phyloP scores from a whole-genome alignment of 64 coral and sea anemone species.

The Montipora sp. region DNA sequence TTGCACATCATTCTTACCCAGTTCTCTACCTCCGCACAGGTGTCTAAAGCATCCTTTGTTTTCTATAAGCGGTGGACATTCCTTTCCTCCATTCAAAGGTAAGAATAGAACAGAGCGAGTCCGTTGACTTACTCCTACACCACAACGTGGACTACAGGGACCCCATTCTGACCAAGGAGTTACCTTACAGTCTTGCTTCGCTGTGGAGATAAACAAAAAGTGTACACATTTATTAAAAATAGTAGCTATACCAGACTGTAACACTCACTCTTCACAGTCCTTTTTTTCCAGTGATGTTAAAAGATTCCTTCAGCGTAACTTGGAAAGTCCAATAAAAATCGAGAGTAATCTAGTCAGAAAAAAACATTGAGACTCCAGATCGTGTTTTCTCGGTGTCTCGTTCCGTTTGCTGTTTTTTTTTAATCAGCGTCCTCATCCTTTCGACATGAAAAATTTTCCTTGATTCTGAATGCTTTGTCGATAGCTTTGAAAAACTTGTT shows the following conservation, averaged over 20 bases:
- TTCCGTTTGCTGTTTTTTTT: no score
- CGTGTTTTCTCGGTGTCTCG: no score
- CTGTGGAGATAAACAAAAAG: background rate
- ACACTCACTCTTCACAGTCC: no score
- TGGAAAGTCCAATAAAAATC: no score
- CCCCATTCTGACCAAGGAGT: conserved; percentile 78
- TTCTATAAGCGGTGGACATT: conserved; percentile 76
- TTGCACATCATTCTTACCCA: conserved; percentile 40
- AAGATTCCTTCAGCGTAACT: no score
- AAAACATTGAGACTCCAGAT: no score
- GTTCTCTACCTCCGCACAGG: conserved; percentile 63
- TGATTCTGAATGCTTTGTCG: no score
- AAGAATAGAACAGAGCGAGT: conserved; percentile 64
- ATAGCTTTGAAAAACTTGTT: no score
- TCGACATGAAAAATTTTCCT: no score
- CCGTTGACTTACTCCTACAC: conserved; percentile 69
- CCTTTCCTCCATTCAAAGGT: conserved; percentile 68
- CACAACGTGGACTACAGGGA: conserved; percentile 77
- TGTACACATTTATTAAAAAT: background rate
- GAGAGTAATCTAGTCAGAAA: no score
- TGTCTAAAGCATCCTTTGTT: conserved; percentile 78
- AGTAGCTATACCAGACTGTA: background rate
- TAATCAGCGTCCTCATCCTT: no score
- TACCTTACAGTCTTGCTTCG: conserved; percentile 67
- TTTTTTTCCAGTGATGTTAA: no score